A percentile compares a stretch with the other conserved stretches of the same genome.
phyloP scores from a whole-genome alignment of 2,113 vertebrate species.

The Progne subis region DNA sequence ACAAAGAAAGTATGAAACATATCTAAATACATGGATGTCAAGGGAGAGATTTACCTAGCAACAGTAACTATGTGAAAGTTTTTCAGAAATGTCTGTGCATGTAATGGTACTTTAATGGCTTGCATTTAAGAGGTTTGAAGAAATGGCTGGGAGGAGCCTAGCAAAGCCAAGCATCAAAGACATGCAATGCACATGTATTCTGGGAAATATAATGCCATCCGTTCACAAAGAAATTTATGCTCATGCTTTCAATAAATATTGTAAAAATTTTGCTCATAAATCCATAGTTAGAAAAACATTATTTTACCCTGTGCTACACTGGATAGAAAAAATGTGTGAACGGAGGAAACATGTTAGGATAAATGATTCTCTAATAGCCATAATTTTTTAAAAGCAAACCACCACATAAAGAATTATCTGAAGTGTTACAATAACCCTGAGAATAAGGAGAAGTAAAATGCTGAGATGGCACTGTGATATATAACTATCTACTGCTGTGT shows the following conservation, averaged over 20 bases:
- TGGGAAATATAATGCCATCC: neutral
- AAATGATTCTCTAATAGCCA: neutral
- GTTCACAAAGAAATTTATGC: neutral
- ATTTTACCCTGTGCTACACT: neutral
- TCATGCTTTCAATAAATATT: neutral
- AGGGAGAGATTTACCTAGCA: conserved; percentile 66
- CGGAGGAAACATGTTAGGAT: neutral
- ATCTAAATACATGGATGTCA: conserved; percentile 23
- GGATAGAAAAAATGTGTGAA: neutral
- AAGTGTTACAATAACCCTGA: neutral
- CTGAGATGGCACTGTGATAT: neutral
- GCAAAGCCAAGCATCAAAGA: neutral
- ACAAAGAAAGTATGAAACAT: conserved; percentile 44
- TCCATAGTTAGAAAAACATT: neutral
- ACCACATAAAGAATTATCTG: neutral
- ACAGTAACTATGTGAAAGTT: conserved; percentile 61
- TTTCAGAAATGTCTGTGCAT: conserved; percentile 3
- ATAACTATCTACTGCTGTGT: neutral
- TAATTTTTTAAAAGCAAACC: neutral
- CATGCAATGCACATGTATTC: neutral
- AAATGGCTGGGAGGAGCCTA: neutral
- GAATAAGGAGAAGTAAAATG: neutral
- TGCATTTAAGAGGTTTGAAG: neutral
- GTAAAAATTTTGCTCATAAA: neutral
- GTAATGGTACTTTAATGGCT: conserved; percentile 1